Percentiles rank a stretch among this genome's conserved stretches.
phyloP scores from a whole-genome alignment of 2,888 invertebrate species.

The Tupiocoris notatus region DNA sequence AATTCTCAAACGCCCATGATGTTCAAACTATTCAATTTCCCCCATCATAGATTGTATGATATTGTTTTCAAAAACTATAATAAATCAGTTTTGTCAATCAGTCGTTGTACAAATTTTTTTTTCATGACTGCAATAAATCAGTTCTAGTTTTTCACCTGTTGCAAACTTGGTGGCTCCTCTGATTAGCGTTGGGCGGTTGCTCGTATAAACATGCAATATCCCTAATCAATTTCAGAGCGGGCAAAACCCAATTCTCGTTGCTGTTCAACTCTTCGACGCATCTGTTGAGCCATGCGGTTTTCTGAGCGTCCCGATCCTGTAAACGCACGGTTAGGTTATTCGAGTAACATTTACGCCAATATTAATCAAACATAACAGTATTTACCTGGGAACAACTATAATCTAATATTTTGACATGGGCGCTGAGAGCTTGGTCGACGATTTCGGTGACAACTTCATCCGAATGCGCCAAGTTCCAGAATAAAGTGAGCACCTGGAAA shows the following conservation, averaged over 20 bases:
- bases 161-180: slow-evolving; percentile 61
- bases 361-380: too few species aligned
- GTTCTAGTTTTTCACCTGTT: slow-evolving; percentile 56
- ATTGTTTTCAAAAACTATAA: too few species aligned
- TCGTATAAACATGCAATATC: slow-evolving; percentile 95
- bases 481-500: slow-evolving; percentile 74
- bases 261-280: slow-evolving; percentile 92
- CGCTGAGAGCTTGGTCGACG: slow-evolving; percentile 91
- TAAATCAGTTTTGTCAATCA: too few species aligned
- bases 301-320: slow-evolving; percentile 88
- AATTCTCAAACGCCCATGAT: too few species aligned
- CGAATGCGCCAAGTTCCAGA: slow-evolving; percentile 96
- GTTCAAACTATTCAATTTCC: too few species aligned
- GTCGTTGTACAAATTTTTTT: background rate
- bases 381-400: slow-evolving; percentile 94
- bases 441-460: slow-evolving; percentile 96
- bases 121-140: background rate
- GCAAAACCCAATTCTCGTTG: slow-evolving; percentile 87
- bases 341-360: background rate
- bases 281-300: slow-evolving; percentile 91
- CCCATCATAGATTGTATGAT: too few species aligned
- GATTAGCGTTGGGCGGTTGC: slow-evolving; percentile 67
- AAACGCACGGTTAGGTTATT: background rate
- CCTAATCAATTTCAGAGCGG: slow-evolving; percentile 90
- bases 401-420: slow-evolving; percentile 95